Base-by-base conservation (phyloP, 2,888 invertebrate genomes). In the Lasius platythorax region DNA sequence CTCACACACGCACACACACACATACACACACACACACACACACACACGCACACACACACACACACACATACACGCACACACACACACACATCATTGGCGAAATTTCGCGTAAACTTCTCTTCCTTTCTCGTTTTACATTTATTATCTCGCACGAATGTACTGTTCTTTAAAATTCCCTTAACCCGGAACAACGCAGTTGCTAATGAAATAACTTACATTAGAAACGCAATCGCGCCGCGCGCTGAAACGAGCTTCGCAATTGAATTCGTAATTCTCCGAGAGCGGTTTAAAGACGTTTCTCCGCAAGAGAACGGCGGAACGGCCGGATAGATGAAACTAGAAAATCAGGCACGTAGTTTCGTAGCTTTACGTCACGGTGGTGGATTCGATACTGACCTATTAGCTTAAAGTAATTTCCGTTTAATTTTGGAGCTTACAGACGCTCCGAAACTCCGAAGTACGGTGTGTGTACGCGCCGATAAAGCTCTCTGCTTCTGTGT, bases 351-450 rank as follows among this genome's bases (percentile, higher is more conserved):
- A 68, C 53, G 86, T 73, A 73, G 70, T 23, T n/a, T 28, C 75
- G 23, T 50, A 50, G 64, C 68, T 72, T 73, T 74, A 46, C 84
- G 83, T 86, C 87, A 86, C 64, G 67, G 37, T 37, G 68, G 37
- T 18, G 46, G 11, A 75, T 53, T 87, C 87, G 87, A 87, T 87
- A 82, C 87, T 87, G 87, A 87, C 90, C 87, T 85, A 89, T 91
- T 91, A 88, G 87, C 91, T 87, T 90, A 91, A 89, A 91, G 87
- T 91, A 90, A 91, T 91, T 91, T 91, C 90, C 91, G 91, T 87
- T 91, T 91, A 90, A 91, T 91, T 91, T 91, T 89, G 75, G 61
- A 75, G 88, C 83, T 86, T 76, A 85, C 84, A 43, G 63, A 46
- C 28, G 37, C 58, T 37, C 43, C 46, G 63, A 33, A 33, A 66